Conservation (phyloP, 2,797 vertebrate species). For the Falco rusticolus region DNA sequence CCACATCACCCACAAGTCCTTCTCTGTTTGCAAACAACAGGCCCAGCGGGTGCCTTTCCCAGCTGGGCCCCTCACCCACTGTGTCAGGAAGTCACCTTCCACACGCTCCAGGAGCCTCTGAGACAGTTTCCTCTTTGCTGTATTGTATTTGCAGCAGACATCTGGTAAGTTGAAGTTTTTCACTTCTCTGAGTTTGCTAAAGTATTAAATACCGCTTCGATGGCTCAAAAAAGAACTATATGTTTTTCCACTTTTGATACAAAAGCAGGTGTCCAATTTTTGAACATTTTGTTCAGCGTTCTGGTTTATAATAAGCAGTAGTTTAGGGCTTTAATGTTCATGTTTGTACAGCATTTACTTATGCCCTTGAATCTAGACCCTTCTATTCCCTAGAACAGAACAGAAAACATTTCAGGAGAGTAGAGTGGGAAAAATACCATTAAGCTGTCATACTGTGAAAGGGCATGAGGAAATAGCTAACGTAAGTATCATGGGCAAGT, state of each 20-base stretch:
- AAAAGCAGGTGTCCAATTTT: neutral
- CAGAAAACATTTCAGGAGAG: neutral
- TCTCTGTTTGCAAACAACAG: no score
- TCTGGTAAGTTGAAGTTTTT: neutral
- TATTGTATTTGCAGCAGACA: neutral
- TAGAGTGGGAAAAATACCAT: neutral
- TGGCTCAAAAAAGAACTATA: neutral
- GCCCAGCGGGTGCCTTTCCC: no score
- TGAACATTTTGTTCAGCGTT: neutral
- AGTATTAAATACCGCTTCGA: neutral
- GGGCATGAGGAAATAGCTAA: neutral
- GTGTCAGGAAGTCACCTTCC: no score
- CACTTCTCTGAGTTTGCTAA: neutral
- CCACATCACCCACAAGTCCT: no score
- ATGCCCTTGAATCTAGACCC: neutral
- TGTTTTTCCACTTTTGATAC: neutral
- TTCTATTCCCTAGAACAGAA: neutral
- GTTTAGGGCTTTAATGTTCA: neutral
- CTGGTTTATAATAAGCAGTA: neutral
- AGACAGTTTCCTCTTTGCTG: neutral
- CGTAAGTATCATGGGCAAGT: neutral
- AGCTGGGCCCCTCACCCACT: no score
- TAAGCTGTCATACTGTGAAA: neutral
- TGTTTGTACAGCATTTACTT: neutral
- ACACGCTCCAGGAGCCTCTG: no score